Percentiles rank a stretch among this genome's conserved stretches.
Evolutionary conservation across 2,113 vertebrate species (phyloP).

Genomic region (Cyphomyrus discorhynchus): DNA sequence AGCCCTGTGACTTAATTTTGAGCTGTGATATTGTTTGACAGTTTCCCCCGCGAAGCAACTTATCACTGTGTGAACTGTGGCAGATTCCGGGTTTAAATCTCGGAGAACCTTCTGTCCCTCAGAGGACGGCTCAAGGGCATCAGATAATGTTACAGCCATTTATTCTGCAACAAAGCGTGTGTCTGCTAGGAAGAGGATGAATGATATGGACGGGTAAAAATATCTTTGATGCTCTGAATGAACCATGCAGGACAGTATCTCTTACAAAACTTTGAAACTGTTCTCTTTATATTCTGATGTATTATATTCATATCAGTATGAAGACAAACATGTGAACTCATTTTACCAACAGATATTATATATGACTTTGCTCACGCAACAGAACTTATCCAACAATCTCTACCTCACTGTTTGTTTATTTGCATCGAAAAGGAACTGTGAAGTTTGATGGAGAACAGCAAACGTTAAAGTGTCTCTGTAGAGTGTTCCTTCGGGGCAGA

Average conservation of each 20-base stretch:
- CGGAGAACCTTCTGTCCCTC: constrained; percentile 40
- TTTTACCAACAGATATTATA: background rate
- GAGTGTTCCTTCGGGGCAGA: constrained; percentile 6
- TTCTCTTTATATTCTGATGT: background rate
- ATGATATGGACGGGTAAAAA: constrained; percentile 20
- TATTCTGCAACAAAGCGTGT: constrained; percentile 40
- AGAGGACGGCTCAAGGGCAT: constrained; percentile 56
- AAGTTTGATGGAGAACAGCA: constrained; percentile 16
- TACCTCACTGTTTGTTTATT: background rate
- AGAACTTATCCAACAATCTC: background rate
- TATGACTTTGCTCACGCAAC: background rate
- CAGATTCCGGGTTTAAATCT: constrained; percentile 42
- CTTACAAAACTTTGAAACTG: constrained; percentile 10
- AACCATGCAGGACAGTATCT: constrained; percentile 1
- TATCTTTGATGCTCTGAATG: constrained; percentile 20
- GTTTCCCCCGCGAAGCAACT: constrained; percentile 23
- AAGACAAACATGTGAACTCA: background rate
- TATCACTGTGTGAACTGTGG: constrained; percentile 42
- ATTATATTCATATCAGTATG: background rate
- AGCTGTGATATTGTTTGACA: constrained; percentile 35
- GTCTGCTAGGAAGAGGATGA: constrained; percentile 20
- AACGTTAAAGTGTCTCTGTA: background rate
- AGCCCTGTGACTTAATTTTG: background rate
- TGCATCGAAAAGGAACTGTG: background rate
- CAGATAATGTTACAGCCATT: constrained; percentile 53